A percentile compares a stretch with the other conserved stretches of the same genome.
phyloP scores from a whole-genome alignment of 1,140 invertebrate genomes.

The Geopemphigus sp. region DNA sequence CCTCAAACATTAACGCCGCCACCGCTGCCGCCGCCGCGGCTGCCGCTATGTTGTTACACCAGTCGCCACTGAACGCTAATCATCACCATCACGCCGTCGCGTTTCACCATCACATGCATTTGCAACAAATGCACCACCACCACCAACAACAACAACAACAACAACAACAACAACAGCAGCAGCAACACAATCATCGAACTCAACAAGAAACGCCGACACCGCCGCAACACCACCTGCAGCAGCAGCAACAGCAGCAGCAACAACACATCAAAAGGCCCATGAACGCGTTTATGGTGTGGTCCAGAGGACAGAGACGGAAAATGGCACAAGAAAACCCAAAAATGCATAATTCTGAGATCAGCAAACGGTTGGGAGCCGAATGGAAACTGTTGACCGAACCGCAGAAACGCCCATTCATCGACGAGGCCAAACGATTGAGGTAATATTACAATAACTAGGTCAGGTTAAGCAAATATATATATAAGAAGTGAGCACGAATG shows the following conservation, averaged over 20 bases:
- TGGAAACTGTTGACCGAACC: conserved; percentile 87
- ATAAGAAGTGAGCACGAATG: no score
- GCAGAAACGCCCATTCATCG: conserved; percentile 93
- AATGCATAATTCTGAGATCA: conserved; percentile 96
- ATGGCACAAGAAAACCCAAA: conserved; percentile 98
- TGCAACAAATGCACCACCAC: neutral
- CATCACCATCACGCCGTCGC: neutral
- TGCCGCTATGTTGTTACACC: neutral
- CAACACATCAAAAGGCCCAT: conserved; percentile 87
- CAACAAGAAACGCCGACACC: neutral
- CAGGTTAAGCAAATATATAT: no score
- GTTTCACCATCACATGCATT: no score
- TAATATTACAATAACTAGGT: conserved; percentile 57
- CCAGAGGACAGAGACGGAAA: conserved; percentile 81
- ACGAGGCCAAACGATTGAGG: conserved; percentile 90
- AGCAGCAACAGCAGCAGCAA: neutral
- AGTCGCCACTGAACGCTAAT: neutral
- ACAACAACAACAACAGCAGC: neutral
- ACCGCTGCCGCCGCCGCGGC: neutral
- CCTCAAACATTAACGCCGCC: neutral
- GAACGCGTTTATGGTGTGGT: conserved; percentile 95
- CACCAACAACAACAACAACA: neutral
- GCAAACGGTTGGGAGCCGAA: conserved; percentile 81
- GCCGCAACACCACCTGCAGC: neutral
- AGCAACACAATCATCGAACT: neutral